Evolutionary conservation across 2,113 vertebrate species (phyloP).

Genomic region (Onychostruthus taczanowskii): DNA sequence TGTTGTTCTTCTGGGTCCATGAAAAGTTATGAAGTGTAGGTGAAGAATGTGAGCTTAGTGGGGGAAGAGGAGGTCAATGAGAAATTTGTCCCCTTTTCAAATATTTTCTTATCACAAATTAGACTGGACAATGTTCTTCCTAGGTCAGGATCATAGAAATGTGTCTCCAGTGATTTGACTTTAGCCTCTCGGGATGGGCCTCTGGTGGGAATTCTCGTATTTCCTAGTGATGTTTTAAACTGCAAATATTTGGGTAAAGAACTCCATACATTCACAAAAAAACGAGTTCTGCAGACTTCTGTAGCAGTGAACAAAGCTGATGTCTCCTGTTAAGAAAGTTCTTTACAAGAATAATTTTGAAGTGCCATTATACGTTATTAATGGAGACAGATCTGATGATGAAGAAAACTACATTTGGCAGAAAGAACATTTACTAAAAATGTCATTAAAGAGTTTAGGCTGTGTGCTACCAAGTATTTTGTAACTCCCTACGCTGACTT

Average conservation of each 20-base stretch:
- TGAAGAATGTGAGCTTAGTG: conserved; percentile 17
- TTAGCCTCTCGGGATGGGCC: neutral
- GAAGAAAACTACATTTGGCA: conserved; percentile 51
- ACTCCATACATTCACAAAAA: neutral
- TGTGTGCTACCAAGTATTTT: conserved; percentile 40
- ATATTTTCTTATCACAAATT: neutral
- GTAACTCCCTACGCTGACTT: conserved; percentile 32
- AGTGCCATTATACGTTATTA: conserved; percentile 1
- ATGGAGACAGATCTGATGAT: conserved; percentile 40
- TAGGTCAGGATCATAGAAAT: neutral
- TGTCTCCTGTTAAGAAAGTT: neutral
- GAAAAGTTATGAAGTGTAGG: conserved; percentile 35
- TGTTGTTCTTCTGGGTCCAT: neutral
- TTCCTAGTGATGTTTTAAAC: neutral
- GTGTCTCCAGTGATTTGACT: neutral
- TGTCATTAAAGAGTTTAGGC: conserved; percentile 34
- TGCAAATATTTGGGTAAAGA: conserved; percentile 18
- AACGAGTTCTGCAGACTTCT: neutral
- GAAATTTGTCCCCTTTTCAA: conserved; percentile 52
- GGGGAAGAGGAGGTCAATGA: conserved; percentile 38
- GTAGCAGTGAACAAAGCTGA: neutral
- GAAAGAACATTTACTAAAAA: conserved; percentile 41
- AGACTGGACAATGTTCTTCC: neutral
- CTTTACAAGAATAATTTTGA: conserved; percentile 17
- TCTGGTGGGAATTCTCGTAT: neutral